Conservation (phyloP, 2,113 vertebrate species). For the Scytalopus superciliaris region DNA sequence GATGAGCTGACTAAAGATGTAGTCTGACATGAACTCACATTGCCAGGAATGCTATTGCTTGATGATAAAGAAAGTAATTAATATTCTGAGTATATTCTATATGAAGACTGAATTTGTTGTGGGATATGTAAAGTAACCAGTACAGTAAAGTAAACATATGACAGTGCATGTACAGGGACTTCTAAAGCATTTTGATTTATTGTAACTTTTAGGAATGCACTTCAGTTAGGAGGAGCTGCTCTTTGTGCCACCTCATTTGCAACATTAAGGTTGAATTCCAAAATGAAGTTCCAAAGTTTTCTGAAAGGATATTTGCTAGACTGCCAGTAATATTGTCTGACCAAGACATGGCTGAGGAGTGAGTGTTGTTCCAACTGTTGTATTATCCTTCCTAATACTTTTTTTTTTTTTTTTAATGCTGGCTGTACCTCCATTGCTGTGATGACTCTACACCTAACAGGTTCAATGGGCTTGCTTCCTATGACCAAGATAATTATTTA, state of each 20-base stretch:
- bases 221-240: not conserved
- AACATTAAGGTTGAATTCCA: not conserved
- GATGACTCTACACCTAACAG: not conserved
- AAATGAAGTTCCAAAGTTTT: not conserved
- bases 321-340: not conserved
- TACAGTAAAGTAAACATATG: not conserved
- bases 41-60: not conserved
- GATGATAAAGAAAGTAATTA: not conserved
- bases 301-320: not conserved
- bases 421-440: not conserved
- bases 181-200: not conserved
- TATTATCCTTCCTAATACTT: not conserved
- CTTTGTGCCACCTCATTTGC: not conserved
- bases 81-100: not conserved
- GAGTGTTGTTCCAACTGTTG: not conserved
- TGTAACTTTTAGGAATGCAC: not conserved
- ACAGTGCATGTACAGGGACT: not conserved
- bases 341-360: not conserved
- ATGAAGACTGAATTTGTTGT: not conserved
- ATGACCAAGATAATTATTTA: not conserved
- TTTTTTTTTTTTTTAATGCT: not conserved
- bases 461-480: not conserved
- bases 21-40: not conserved
- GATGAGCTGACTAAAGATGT: not conserved
- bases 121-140: not conserved